Base-by-base conservation (phyloP, 1,140 invertebrate genomes). In the Brachionus rotundiformis region DNA sequence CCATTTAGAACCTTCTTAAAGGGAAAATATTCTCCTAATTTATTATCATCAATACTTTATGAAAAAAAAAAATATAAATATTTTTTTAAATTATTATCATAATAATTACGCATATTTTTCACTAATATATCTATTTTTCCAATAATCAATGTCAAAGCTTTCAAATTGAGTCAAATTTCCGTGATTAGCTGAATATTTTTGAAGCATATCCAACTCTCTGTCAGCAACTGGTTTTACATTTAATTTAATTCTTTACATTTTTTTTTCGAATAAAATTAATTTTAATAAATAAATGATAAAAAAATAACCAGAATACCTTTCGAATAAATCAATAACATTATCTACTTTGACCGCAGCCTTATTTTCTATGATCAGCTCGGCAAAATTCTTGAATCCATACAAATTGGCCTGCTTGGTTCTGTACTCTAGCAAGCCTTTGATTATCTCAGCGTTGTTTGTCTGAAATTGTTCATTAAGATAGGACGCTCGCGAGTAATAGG, bases 301-400 rank as follows among this genome's bases (percentile, higher is more conserved):
- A 33, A 73, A 76, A 25, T 3, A 13, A 8, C 41, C n/a, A n/a
- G n/a, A n/a, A n/a, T n/a, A 79, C 83, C 87, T 91, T 65, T 92
- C 89, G n/a, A 96, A 88, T 82, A 93, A 91, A 61, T 91, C 88
- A 75, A 92, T 88, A 0, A 96, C 91, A 87, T 92, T 93, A 27
- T 93, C 90, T n/a, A 95, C 87, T 83, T 86, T 92, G 36, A 92
- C 92, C 2, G 94, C 94, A 94, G 97, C 96, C 90, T 96, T 96
- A 0, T 94, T 95, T 89, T 94, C 91, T 93, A 97, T 94, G 33
- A 93, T 94, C 91, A 96, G 91, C 33, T 95, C 91, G 0, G 90
- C 92, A 88, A 90, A 96, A 82, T 90, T 92, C 68, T 92, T 89
- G 86, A 91, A 97, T 0, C 94, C 94, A 61, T 96, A 88, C 23